Base-by-base conservation (phyloP, 1,140 invertebrate genomes). In the Palaemon carinicauda region DNA sequence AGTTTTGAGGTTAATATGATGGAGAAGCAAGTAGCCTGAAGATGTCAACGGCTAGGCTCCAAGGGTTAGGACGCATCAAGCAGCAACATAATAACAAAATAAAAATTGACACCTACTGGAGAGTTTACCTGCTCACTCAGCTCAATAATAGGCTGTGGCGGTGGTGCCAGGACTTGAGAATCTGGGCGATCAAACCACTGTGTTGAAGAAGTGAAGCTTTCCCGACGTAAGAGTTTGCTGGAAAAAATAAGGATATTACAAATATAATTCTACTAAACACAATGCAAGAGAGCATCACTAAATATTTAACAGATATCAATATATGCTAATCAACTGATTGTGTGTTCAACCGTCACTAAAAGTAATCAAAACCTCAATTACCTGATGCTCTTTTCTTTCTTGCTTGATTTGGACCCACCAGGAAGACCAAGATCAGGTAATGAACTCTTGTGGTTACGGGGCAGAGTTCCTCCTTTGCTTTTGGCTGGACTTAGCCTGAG, bases 161-260 rank as follows among this genome's bases (percentile, higher is more conserved):
- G 50, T 1, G 31, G 41, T 41, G 41, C 41, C 41, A 41, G 41
- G 12, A 69, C 14, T 7, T 85, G 82, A 3, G 60, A 24, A 3
- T 69, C 82, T 1, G 53, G 17, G 12, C 71, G 60, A 14, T 86
- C 84, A 74, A 86, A 86, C 84, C 84, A 86, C 51, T 86, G 84
- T 12, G 84, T 80, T n/a, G 84, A 86, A 17, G 84, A 86, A 17
- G 77, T 60, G 65, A 86, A 86, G 52, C 84, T 86, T 51, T 86
- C 84, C 0, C 84, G 77, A 17, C 84, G 75, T 65, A 86, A 52
- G 41, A 86, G 51, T 15, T 52, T 54, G 12, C 84, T 86, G 65
- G 12, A 19, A 21, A 7, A 69, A 15, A 52, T 56, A 79, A 52
- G n/a, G 14, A 50, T 21, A 17, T 51, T n/a, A n/a, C 19, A 24